Evolutionary conservation across 1,140 invertebrate species (phyloP), one percentile per base, ranked within the genome.

Genomic region (Acromyrmex heyeri): DNA sequence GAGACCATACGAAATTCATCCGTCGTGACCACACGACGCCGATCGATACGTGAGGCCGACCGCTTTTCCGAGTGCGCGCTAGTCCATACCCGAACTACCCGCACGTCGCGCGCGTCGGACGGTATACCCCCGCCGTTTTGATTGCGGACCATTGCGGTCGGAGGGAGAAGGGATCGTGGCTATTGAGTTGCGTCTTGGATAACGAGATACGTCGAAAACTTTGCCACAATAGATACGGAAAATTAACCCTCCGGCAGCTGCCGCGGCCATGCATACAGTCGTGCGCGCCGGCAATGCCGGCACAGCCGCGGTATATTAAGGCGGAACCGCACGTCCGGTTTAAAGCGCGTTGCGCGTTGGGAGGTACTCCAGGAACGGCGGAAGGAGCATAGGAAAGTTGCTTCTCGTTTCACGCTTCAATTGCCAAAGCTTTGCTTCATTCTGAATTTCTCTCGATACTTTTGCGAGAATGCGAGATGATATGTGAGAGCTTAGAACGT

Each of bases 1-100:
- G 82, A 78, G 82, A 82, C 88, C 89, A 88, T 91, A 90, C 89
- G 89, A 91, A 91, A 91, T 90, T 91, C 89, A 91, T 91, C 89
- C 70, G 89, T 90, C 89, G 89, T 90, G 89, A 91, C 89, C 89
- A 67, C 89, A 90, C 88, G 73, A 87, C 86, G 86, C 55, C 89
- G 88, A 90, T 90, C 89, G 88, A 90, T 90, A 86, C 64, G 30
- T 30, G 77, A 62, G 70, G 70, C 81, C 78, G 77, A 86, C 65
- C 62, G 82, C 82, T 85, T 85, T 85, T 78, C 82, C 72, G 62
- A 83, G 69, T 50, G 62, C 82, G 73, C 73, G 73, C 73, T 55
- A 65, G 59, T 78, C 73, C 82, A 53, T 78, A 24, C 55, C 69
- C 79, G 38, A 83, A 83, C 79, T 83, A 83, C 55, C 78, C 59